Conservation (phyloP, 1,140 invertebrate genomes). For the Aphelenchoides avenae region DNA sequence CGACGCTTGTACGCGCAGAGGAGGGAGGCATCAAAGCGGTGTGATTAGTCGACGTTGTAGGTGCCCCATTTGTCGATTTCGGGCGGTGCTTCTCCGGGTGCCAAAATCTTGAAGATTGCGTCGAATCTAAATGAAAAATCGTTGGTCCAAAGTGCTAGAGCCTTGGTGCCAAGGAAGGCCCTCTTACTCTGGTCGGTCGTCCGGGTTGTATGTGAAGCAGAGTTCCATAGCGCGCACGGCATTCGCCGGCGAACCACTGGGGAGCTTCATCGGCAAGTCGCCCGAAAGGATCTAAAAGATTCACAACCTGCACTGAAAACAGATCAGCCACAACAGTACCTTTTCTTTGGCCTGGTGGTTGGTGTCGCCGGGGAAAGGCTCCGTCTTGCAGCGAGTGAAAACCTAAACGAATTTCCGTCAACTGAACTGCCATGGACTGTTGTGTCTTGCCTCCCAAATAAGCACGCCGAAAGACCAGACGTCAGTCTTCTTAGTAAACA, state of each 20-base stretch:
- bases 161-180: background rate
- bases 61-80: too few species aligned
- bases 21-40: too few species aligned
- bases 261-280: constrained; percentile 14
- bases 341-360: constrained; percentile 77
- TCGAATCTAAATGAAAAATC: constrained; percentile 22
- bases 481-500: too few species aligned
- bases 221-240: constrained; percentile 20
- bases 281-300: constrained; percentile 19
- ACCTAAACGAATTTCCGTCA: constrained; percentile 16
- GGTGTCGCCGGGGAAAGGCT: constrained; percentile 81
- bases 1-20: too few species aligned
- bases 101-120: constrained; percentile 24
- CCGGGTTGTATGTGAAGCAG: constrained; percentile 11
- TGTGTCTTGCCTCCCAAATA: too few species aligned
- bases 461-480: too few species aligned
- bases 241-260: constrained; percentile 12
- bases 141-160: constrained; percentile 9
- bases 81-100: constrained; percentile 29
- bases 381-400: constrained; percentile 81
- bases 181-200: background rate
- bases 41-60: too few species aligned
- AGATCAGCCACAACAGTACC: constrained; percentile 81
- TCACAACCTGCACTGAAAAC: constrained; percentile 11
- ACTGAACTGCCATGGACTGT: background rate